These are phyloP conservation scores for Thera britannica DNA, from an alignment of 2,888 invertebrate species.

Conservation along the genomic window DNA sequence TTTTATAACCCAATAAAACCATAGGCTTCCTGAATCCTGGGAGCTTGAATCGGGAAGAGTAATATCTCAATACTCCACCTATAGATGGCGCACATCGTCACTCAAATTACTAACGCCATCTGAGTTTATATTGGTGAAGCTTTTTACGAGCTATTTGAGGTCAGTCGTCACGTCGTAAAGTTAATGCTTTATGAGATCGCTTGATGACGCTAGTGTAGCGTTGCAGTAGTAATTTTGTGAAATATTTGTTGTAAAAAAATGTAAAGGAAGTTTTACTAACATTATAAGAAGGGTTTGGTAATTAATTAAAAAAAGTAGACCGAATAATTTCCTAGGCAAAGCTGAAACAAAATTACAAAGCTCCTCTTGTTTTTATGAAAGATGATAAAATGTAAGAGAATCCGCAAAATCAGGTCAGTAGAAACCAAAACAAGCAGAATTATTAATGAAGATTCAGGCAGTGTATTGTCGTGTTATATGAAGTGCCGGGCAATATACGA, in stretches of 20 bases:
- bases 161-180: slow-evolving; percentile 78
- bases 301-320: too few species aligned
- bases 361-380: background rate
- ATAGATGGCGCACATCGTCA: slow-evolving; percentile 71
- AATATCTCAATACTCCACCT: slow-evolving; percentile 53
- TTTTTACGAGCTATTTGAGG: slow-evolving; percentile 78
- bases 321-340: too few species aligned
- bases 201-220: slow-evolving; percentile 79
- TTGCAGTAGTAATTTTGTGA: slow-evolving; percentile 43
- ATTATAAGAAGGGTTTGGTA: too few species aligned
- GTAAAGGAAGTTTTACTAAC: too few species aligned
- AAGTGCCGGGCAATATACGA: slow-evolving; percentile 76
- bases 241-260: background rate
- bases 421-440: slow-evolving; percentile 49
- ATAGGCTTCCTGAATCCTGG: slow-evolving; percentile 54
- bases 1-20: slow-evolving; percentile 84
- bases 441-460: slow-evolving; percentile 60
- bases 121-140: slow-evolving; percentile 68
- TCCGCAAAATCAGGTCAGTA: slow-evolving; percentile 46
- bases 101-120: slow-evolving; percentile 70
- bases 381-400: slow-evolving; percentile 24
- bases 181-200: slow-evolving; percentile 74
- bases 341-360: too few species aligned
- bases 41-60: slow-evolving; percentile 49
- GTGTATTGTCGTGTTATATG: slow-evolving; percentile 74